These are phyloP conservation scores for Anadara kagoshimensis DNA, from an alignment of 1,140 invertebrate genomes.

Conservation along the genomic window DNA sequence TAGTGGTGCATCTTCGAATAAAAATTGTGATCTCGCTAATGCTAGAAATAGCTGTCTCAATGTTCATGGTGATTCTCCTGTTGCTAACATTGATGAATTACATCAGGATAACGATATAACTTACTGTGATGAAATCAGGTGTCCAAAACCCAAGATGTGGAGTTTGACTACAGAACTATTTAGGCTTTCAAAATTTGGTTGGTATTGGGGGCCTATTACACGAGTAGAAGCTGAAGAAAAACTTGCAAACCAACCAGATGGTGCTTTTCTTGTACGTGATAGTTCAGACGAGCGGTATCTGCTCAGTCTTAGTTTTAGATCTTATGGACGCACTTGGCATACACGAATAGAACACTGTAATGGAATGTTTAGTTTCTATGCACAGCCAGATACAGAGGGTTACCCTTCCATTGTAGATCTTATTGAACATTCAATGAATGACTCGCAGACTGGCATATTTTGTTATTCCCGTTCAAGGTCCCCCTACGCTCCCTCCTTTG, in stretches of 20 bases:
- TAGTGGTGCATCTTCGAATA: constrained; percentile 1
- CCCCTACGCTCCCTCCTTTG: constrained; percentile 81
- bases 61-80: constrained; percentile 5
- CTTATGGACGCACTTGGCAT: constrained; percentile 83
- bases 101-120: constrained; percentile 20
- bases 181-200: constrained; percentile 79
- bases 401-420: constrained; percentile 82
- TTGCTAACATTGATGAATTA: constrained; percentile 5
- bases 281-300: constrained; percentile 83
- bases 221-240: constrained; percentile 80
- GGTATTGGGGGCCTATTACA: constrained; percentile 82
- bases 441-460: constrained; percentile 82
- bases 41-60: constrained; percentile 19
- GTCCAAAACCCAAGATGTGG: constrained; percentile 62
- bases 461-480: constrained; percentile 82
- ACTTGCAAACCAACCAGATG: constrained; percentile 82
- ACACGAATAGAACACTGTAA: constrained; percentile 81
- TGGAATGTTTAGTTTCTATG: constrained; percentile 81
- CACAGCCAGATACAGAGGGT: constrained; percentile 80
- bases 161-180: constrained; percentile 77
- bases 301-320: constrained; percentile 84
- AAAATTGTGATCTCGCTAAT: constrained; percentile 1
- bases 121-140: constrained; percentile 3
- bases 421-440: constrained; percentile 82
- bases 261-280: constrained; percentile 86